These are phyloP conservation scores for Octomys mimax DNA, from an alignment of 2,797 vertebrate species.

Conservation along the genomic window DNA sequence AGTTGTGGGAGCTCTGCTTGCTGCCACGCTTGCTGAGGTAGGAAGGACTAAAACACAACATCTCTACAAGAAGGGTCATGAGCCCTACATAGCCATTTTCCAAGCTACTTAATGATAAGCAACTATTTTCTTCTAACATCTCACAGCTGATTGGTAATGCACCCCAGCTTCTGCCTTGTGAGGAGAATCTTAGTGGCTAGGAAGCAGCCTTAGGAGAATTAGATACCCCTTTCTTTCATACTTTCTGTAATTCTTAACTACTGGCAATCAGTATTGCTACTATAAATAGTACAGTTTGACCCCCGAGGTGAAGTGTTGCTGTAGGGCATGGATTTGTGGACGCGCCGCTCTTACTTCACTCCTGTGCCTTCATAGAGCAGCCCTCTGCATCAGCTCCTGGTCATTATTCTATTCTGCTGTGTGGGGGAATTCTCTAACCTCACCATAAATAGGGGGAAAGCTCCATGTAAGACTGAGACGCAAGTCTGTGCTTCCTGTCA, in stretches of 20 bases:
- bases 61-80: background rate
- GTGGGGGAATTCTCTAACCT: constrained; percentile 65
- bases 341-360: constrained; percentile 40
- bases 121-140: constrained; percentile 2
- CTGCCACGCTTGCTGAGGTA: background rate
- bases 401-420: constrained; percentile 72
- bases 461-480: constrained; percentile 69
- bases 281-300: constrained; percentile 61
- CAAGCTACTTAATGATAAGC: constrained; percentile 67
- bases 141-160: constrained; percentile 55
- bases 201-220: constrained; percentile 50
- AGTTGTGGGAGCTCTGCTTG: accelerated
- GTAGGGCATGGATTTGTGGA: constrained; percentile 45
- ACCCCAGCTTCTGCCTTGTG: constrained; percentile 38
- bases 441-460: constrained; percentile 68
- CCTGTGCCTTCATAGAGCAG: constrained; percentile 34
- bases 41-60: background rate
- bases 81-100: background rate
- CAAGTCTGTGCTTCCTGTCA: constrained; percentile 80
- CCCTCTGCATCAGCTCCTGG: constrained; percentile 72
- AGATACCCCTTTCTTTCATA: constrained; percentile 62
- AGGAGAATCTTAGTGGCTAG: constrained; percentile 55
- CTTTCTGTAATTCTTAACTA: constrained; percentile 62
- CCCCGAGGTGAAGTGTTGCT: constrained; percentile 35
- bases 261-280: constrained; percentile 52